Base-by-base conservation (phyloP, 1,140 invertebrate species). In the Lucilia sericata region DNA sequence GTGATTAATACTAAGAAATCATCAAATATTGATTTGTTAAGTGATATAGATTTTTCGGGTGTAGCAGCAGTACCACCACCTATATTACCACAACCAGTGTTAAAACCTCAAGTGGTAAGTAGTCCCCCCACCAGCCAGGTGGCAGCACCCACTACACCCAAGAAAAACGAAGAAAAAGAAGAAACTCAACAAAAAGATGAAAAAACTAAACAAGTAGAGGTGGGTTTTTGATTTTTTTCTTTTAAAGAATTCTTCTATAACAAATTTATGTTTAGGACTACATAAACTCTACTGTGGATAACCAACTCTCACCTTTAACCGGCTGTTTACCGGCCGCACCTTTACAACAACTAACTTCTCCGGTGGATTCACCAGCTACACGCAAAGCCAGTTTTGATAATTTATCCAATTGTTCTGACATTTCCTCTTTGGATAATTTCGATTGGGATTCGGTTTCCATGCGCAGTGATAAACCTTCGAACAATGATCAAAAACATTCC, bases 11-110 rank as follows among this genome's bases (percentile, higher is more conserved):
- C 17, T 25, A 83, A 85, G 47, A 88, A n/a, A 81, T 92, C 92
- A 88, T 92, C 94, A 1, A 95, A 95, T 86, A 93, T 96, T 49
- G 96, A 97, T 91, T 91, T 97, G 49, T 88, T 97, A 1, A 94
- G 95, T 2, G 96, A 95, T 78, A 93, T 97, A 21, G 96, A 97
- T 88, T 94, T 96, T 84, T 92, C 91, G 0, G 87, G 76, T 2
- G 83, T 85, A 70, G 25, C 82, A 47, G 85, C 21, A 10, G 83
- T 88, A n/a, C 87, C 87, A 34, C 84, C 86, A 19, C 88, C 88
- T 0, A 85, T 88, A 75, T 36, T 88, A 82, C 86, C 88, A 2
- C 82, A 86, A 21, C 88, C 88, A 0, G 47, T 87, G 21, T 74
- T 89, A 36, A 89, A 90, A 83, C 88, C 89, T 9, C 84, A 87